Percentiles rank a stretch among this genome's conserved stretches.
Conservation (phyloP, 2,113 vertebrate genomes). For the Epinephelus lanceolatus region DNA sequence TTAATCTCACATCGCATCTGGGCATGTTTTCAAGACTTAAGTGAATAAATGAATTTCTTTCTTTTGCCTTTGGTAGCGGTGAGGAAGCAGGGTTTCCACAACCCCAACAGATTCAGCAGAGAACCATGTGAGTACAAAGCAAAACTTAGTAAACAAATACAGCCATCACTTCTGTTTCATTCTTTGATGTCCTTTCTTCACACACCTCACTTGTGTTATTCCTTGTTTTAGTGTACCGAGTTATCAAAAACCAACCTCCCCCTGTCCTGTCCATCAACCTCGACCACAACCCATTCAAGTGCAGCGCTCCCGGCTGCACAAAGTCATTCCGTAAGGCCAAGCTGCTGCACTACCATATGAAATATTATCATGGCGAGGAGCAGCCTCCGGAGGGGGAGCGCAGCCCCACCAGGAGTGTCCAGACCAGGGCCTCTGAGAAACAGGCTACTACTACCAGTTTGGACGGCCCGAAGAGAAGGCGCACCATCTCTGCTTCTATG, state of each 20-base stretch:
- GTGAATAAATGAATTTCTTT: not conserved
- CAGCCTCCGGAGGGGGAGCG: slow-evolving; percentile 87
- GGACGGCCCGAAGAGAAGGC: slow-evolving; percentile 89
- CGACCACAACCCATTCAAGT: slow-evolving; percentile 95
- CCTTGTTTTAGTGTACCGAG: slow-evolving; percentile 87
- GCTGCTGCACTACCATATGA: slow-evolving; percentile 97
- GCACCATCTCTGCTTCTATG: slow-evolving; percentile 88
- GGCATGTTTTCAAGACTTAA: not conserved
- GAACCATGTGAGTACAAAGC: slow-evolving; percentile 84
- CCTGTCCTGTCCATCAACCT: slow-evolving; percentile 89
- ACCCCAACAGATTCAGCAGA: slow-evolving; percentile 88
- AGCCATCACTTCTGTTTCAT: not conserved
- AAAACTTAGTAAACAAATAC: not conserved
- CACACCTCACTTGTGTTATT: not conserved
- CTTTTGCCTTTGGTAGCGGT: slow-evolving; percentile 73
- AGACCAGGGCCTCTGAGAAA: slow-evolving; percentile 90
- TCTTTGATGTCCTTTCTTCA: not conserved
- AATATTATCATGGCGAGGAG: slow-evolving; percentile 96
- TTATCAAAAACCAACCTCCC: slow-evolving; percentile 89
- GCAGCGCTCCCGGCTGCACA: slow-evolving; percentile 92
- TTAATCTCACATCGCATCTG: not conserved
- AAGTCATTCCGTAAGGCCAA: slow-evolving; percentile 98
- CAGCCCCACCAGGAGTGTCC: slow-evolving; percentile 87
- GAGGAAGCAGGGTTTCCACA: slow-evolving; percentile 86
- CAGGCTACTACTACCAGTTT: slow-evolving; percentile 67